phyloP scores from a whole-genome alignment of 1,140 invertebrate species.

The Trichoplusia ni region DNA sequence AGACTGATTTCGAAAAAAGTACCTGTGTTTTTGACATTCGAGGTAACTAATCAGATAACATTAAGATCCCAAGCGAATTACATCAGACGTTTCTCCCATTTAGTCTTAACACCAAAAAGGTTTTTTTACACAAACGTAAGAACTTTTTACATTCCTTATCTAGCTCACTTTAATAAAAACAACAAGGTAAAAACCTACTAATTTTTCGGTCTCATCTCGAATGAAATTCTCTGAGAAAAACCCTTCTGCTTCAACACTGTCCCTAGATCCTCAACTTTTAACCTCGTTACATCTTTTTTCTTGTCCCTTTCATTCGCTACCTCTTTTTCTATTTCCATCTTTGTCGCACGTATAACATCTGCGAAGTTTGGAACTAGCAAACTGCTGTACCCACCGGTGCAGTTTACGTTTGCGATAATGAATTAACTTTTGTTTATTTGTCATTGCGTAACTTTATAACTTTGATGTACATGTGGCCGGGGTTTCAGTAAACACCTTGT shows the following conservation, averaged over 20 bases:
- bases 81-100: too few species aligned
- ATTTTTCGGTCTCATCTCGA: background rate
- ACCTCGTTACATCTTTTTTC: constrained; percentile 7
- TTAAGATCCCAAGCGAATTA: too few species aligned
- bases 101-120: too few species aligned
- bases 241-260: constrained; percentile 4
- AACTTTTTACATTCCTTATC: too few species aligned
- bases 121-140: too few species aligned
- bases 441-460: constrained; percentile 4
- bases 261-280: constrained; percentile 26
- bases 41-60: too few species aligned
- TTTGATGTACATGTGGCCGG: constrained; percentile 11
- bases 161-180: background rate
- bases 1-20: too few species aligned
- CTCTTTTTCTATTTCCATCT: background rate
- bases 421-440: constrained; percentile 36
- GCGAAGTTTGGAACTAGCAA: constrained; percentile 23
- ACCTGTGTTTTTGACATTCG: too few species aligned
- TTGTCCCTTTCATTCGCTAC: background rate
- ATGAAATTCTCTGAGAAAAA: constrained; percentile 1
- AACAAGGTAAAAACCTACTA: background rate
- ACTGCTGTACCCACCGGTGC: constrained; percentile 22
- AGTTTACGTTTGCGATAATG: constrained; percentile 23
- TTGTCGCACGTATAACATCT: constrained; percentile 1
- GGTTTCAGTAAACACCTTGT: constrained; percentile 18